Evolutionary conservation across 1,140 invertebrate genomes (phyloP).

Genomic region (Homalodisca vitripennis): DNA sequence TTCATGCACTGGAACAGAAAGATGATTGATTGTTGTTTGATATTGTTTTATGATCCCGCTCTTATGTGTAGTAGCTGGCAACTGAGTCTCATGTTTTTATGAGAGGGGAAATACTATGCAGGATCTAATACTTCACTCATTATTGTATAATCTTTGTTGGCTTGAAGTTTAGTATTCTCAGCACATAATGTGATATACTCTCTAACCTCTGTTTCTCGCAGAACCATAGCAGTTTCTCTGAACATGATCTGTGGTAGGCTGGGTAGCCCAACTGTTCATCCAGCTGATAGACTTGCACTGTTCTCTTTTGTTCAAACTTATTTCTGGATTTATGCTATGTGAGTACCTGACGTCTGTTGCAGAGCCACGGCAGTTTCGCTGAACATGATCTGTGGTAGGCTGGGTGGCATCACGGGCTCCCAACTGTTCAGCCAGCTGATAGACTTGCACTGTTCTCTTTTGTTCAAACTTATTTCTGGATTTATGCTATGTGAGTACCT

Average conservation of each 20-base stretch:
- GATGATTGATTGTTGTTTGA: no score
- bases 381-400: conserved; percentile 8
- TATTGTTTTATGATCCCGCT: no score
- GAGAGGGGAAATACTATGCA: no score
- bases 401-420: conserved; percentile 5
- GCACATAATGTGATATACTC: no score
- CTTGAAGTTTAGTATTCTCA: no score
- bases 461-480: background rate
- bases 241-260: conserved; percentile 11
- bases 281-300: background rate
- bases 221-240: conserved; percentile 4
- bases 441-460: background rate
- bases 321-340: background rate
- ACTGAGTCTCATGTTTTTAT: no score
- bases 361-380: conserved; percentile 9
- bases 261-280: background rate
- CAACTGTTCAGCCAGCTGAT: conserved; percentile 1
- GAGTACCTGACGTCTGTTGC: no score
- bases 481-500: background rate
- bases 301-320: background rate
- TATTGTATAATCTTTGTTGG: no score
- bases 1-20: no score
- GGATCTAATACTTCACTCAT: no score
- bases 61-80: no score
- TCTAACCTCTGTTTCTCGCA: no score